phyloP scores from a whole-genome alignment of 2,113 vertebrate genomes.

The Paradoxurus hermaphroditus region DNA sequence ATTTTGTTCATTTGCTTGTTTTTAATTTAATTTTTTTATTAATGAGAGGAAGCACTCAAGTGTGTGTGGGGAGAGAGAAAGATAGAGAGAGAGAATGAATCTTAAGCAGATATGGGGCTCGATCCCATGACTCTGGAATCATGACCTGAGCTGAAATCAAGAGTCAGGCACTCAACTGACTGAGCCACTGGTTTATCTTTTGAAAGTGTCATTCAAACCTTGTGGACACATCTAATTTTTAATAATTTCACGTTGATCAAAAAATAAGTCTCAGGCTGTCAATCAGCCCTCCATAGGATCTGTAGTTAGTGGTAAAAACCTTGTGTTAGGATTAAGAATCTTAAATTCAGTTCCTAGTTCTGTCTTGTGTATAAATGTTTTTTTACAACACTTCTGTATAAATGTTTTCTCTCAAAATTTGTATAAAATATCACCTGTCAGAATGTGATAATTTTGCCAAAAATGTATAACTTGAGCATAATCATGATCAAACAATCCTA shows the following conservation, averaged over 20 bases:
- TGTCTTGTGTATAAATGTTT: not conserved
- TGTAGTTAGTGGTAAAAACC: not conserved
- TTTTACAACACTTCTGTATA: no score
- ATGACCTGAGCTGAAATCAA: no score
- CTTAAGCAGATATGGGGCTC: no score
- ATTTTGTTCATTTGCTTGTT: not conserved
- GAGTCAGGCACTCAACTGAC: no score
- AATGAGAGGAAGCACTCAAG: no score
- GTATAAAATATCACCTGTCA: not conserved
- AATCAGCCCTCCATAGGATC: not conserved
- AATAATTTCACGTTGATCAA: not conserved
- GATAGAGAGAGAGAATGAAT: no score
- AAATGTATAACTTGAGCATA: not conserved
- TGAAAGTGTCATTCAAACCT: not conserved
- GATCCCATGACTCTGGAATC: no score
- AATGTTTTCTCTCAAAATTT: not conserved
- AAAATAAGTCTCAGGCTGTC: not conserved
- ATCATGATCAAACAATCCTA: not conserved
- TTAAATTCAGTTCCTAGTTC: not conserved
- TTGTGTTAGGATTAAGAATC: not conserved
- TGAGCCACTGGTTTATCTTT: not conserved
- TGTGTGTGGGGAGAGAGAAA: no score
- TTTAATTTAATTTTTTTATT: no score
- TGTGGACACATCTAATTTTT: not conserved
- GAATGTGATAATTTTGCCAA: not conserved